Evolutionary conservation across 2,888 invertebrate genomes (phyloP), one percentile per base, ranked within the genome.

Genomic region (Epistrophella euchroma): DNA sequence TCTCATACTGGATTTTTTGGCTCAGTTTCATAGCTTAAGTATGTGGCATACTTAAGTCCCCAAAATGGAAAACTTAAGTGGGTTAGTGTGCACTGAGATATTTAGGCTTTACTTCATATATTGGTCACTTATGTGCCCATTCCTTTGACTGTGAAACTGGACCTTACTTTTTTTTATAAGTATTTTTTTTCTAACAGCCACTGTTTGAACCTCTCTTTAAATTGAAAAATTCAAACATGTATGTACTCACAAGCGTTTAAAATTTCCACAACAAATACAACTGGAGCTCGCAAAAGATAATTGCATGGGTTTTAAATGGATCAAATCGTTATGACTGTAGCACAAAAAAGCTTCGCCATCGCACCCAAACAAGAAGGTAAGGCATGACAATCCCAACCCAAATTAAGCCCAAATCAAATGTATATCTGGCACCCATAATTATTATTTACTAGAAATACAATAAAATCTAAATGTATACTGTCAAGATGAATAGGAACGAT

Each of bases 251-350:
- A n/a, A 9, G 6, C 28, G 43, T 19, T 19, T 5, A 19, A 4
- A 19, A 47, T 47, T 19, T 47, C 17, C 13, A 15, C 50, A 28
- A 52, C 6, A 52, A n/a, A n/a, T n/a, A 32, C 9, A 50, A 43
- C 13, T n/a, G 52, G 15, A 28, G 37, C 22, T 62, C 55, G 17
- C 15, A 28, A 17, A 55, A 25, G 47, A 81, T 77, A 81, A 77
- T 77, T 77, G 77, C 73, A n/a, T 19, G 64, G 50, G 28, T 35
- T 62, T 81, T 73, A 85, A 50, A 73, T 81, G 73, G 72, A 73
- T 81, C 85, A 81, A 81, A 81, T 73, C 47, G 37, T 60, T 77
- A 73, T 81, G 73, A 77, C 73, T 77, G 22, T 7, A 66, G 35
- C 68, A 70, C 52, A 55, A 3, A 32, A 37, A 19, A 58, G 15